Evolutionary conservation across 2,888 invertebrate genomes (phyloP).

Genomic region (Linnaemya vulpina): DNA sequence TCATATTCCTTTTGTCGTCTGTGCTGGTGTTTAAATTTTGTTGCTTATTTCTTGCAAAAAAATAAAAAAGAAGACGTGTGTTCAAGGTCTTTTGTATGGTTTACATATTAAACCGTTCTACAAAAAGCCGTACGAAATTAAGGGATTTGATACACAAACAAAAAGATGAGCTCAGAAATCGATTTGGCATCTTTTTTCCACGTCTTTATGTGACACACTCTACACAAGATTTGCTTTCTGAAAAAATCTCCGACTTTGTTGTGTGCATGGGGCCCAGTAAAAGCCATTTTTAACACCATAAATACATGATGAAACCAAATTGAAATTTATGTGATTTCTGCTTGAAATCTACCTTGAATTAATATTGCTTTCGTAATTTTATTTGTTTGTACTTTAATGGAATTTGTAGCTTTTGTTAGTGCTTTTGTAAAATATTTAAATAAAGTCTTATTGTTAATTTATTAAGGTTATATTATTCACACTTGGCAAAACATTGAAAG

Average conservation of each 20-base stretch:
- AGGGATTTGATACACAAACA: slow-evolving; percentile 54
- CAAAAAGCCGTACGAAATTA: slow-evolving; percentile 55
- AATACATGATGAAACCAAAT: slow-evolving; percentile 67
- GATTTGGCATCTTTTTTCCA: slow-evolving; percentile 10
- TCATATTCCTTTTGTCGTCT: slow-evolving; percentile 47
- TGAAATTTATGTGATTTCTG: slow-evolving; percentile 71
- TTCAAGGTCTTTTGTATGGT: slow-evolving; percentile 71
- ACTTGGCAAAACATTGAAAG: slow-evolving; percentile 63
- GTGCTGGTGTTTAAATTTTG: slow-evolving; percentile 32
- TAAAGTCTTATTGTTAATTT: slow-evolving; percentile 61
- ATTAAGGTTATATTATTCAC: slow-evolving; percentile 74
- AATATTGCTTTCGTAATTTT: slow-evolving; percentile 46
- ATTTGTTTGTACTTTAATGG: slow-evolving; percentile 56
- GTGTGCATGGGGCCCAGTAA: slow-evolving; percentile 14
- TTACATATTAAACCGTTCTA: slow-evolving; percentile 68
- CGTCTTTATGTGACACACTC: slow-evolving; percentile 63
- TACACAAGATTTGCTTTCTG: slow-evolving; percentile 50
- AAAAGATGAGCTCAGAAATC: slow-evolving; percentile 11
- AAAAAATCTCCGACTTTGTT: slow-evolving; percentile 3
- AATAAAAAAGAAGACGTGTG: slow-evolving; percentile 3
- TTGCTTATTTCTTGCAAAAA: slow-evolving; percentile 26
- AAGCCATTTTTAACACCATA: slow-evolving; percentile 68
- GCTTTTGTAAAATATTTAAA: slow-evolving; percentile 48
- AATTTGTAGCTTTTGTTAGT: slow-evolving; percentile 39
- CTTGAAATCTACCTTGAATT: slow-evolving; percentile 63